Percentiles rank a stretch among this genome's conserved stretches.
phyloP scores from a whole-genome alignment of 2,113 vertebrate genomes.

The Chaetodon auriga region DNA sequence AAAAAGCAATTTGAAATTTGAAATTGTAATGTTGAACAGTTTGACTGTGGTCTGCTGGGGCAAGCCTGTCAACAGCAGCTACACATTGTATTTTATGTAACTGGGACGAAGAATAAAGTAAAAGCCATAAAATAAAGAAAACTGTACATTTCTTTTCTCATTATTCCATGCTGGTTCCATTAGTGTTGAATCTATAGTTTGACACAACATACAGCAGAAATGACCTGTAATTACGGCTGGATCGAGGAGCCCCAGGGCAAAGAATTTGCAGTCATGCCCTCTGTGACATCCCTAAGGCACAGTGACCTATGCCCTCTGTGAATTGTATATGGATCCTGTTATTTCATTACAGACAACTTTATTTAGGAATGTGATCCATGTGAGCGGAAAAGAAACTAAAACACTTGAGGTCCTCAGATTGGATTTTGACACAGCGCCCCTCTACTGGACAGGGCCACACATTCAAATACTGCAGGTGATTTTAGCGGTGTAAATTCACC shows the following conservation, averaged over 20 bases:
- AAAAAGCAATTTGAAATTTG: neutral
- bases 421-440: neutral
- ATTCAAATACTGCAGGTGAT: neutral
- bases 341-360: neutral
- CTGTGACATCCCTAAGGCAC: too few species aligned
- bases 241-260: neutral
- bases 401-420: neutral
- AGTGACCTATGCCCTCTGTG: too few species aligned
- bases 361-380: neutral
- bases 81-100: slow-evolving; percentile 18
- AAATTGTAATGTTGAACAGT: slow-evolving; percentile 6
- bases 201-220: neutral
- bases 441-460: neutral
- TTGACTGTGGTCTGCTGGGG: neutral
- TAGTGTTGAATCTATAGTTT: neutral
- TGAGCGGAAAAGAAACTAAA: neutral
- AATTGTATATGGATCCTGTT: neutral
- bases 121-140: slow-evolving; percentile 5
- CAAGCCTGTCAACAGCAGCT: slow-evolving; percentile 5
- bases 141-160: neutral
- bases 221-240: neutral
- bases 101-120: slow-evolving; percentile 13
- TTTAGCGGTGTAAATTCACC: too few species aligned
- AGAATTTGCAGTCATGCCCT: too few species aligned
- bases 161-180: neutral